Evolutionary conservation across 2,888 invertebrate species (phyloP).

Genomic region (Zeuzera pyrina): DNA sequence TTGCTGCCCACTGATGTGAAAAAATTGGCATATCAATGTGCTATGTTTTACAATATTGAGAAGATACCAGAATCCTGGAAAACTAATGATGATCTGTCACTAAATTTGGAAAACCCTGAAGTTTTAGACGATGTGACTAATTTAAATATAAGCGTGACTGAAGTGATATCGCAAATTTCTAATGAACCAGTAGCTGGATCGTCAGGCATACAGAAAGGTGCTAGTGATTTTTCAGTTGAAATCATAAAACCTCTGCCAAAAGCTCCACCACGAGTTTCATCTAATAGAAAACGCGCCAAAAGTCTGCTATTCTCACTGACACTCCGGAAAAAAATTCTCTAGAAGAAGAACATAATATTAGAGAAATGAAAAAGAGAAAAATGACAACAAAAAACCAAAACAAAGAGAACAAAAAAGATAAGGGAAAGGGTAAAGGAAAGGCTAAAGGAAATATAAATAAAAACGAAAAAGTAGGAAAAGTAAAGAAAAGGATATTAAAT

Average conservation of each 20-base stretch:
- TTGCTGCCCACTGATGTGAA: too few relatives aligned
- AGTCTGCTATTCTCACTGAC: slow-evolving; percentile 5
- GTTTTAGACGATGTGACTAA: slow-evolving; percentile 2
- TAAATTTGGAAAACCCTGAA: slow-evolving; percentile 5
- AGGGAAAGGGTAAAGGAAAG: not conserved
- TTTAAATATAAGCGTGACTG: slow-evolving; percentile 3
- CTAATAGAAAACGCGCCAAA: slow-evolving; percentile 2
- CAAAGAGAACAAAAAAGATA: slow-evolving; percentile 1
- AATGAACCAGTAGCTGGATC: slow-evolving; percentile 3
- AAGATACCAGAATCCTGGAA: too few relatives aligned
- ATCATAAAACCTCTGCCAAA: too few relatives aligned
- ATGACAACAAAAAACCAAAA: not conserved
- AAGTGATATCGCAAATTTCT: slow-evolving; percentile 4
- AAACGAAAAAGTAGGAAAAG: not conserved
- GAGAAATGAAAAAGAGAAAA: slow-evolving; percentile 1
- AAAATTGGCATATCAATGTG: too few relatives aligned
- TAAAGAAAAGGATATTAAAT: not conserved
- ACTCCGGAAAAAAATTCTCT: slow-evolving; percentile 5
- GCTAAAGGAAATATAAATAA: not conserved
- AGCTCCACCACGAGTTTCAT: slow-evolving; percentile 1
- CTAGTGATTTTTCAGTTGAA: slow-evolving; percentile 3
- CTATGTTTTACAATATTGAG: too few relatives aligned
- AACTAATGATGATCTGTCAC: slow-evolving; percentile 4
- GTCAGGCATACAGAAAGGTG: slow-evolving; percentile 3
- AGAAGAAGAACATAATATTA: slow-evolving; percentile 1